Conservation (phyloP, 1,140 invertebrate genomes). For the Aporrectodea caliginosa region DNA sequence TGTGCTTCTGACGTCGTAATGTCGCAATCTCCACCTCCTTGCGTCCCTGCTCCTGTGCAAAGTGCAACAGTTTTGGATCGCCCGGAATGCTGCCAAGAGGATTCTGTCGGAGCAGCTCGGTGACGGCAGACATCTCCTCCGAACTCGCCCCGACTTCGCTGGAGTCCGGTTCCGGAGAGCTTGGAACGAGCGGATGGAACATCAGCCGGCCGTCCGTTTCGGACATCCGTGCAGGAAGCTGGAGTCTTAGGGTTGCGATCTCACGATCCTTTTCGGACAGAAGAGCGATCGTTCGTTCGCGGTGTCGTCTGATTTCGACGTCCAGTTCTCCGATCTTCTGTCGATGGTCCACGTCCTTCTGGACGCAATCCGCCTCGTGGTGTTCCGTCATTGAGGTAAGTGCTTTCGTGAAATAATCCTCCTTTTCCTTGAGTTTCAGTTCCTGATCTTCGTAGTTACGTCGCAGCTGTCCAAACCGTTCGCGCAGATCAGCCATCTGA, state of each 20-base stretch:
- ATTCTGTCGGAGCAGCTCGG: constrained; percentile 39
- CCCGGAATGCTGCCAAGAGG: constrained; percentile 36
- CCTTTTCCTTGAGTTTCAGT: constrained; percentile 42
- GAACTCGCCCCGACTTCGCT: constrained; percentile 28
- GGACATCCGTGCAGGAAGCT: constrained; percentile 57
- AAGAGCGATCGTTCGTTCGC: constrained; percentile 70
- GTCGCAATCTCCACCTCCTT: constrained; percentile 74
- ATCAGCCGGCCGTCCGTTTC: background rate
- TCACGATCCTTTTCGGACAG: constrained; percentile 77
- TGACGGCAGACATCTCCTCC: constrained; percentile 42
- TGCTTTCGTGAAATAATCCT: constrained; percentile 43
- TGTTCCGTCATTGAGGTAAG: constrained; percentile 48
- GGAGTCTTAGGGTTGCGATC: constrained; percentile 64
- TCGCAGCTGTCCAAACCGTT: constrained; percentile 40
- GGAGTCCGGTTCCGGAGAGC: background rate
- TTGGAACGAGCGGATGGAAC: background rate
- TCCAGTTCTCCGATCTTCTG: constrained; percentile 65
- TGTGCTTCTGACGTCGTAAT: constrained; percentile 68
- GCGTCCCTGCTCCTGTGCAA: constrained; percentile 75
- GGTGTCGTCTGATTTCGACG: constrained; percentile 71
- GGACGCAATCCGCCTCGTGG: constrained; percentile 61
- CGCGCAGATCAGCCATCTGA: constrained; percentile 49
- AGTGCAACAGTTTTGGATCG: constrained; percentile 70
- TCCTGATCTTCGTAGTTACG: constrained; percentile 60
- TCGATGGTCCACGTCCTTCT: constrained; percentile 61